Evolutionary conservation across 1,140 invertebrate genomes (phyloP).

Genomic region (Trachelipus rathkii): DNA sequence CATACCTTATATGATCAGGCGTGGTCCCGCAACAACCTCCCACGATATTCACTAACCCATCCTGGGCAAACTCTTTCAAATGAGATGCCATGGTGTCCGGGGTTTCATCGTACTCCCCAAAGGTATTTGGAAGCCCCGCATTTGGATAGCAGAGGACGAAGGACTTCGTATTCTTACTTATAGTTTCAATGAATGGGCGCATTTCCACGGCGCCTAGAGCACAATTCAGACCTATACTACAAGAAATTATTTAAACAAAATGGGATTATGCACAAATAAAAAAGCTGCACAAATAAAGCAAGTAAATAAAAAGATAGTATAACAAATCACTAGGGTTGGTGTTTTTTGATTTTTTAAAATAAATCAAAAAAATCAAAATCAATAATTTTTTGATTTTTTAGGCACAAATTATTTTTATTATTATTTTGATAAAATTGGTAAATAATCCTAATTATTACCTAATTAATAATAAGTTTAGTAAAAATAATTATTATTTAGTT

Average conservation of each 20-base stretch:
- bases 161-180: slow-evolving; percentile 55
- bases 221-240: slow-evolving; percentile 62
- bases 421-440: too few species aligned
- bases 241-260: slow-evolving; percentile 39
- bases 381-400: too few species aligned
- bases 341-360: too few species aligned
- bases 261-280: slow-evolving; percentile 26
- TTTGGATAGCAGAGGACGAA: slow-evolving; percentile 61
- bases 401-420: too few species aligned
- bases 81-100: slow-evolving; percentile 57
- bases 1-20: slow-evolving; percentile 58
- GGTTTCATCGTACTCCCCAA: slow-evolving; percentile 63
- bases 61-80: slow-evolving; percentile 52
- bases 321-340: too few species aligned
- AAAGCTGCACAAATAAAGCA: too few species aligned
- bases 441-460: too few species aligned
- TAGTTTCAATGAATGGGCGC: slow-evolving; percentile 60
- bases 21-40: slow-evolving; percentile 64
- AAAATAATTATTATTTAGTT: too few species aligned
- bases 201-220: slow-evolving; percentile 61
- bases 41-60: slow-evolving; percentile 58
- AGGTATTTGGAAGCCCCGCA: slow-evolving; percentile 62
- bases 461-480: too few species aligned
- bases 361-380: too few species aligned
- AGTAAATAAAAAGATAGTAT: too few species aligned